These are phyloP conservation scores for Polietes domitor DNA, from an alignment of 2,888 invertebrate genomes.

Conservation along the genomic window DNA sequence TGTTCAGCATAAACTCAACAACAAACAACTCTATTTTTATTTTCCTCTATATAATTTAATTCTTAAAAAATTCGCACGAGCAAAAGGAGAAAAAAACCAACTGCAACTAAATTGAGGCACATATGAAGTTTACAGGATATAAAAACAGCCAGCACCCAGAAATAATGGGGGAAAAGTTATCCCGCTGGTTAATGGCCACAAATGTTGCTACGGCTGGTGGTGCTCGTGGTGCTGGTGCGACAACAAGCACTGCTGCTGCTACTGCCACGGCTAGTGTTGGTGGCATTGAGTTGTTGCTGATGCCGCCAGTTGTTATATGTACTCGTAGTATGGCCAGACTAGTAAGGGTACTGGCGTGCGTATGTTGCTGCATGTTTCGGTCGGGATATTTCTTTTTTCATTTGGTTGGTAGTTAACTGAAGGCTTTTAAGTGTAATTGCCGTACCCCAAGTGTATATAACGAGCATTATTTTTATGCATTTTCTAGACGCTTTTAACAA, in stretches of 20 bases:
- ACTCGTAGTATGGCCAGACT: conserved; percentile 58
- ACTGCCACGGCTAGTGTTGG: background rate
- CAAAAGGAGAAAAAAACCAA: conserved; percentile 9
- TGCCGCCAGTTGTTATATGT: conserved; percentile 56
- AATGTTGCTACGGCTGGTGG: conserved; percentile 6
- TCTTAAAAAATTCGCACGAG: conserved; percentile 50
- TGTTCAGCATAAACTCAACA: conserved; percentile 6
- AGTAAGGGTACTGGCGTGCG: no score
- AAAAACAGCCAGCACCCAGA: conserved; percentile 18
- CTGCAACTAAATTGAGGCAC: conserved; percentile 55
- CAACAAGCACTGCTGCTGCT: background rate
- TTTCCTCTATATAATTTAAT: conserved; percentile 57
- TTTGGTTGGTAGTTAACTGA: conserved; percentile 63
- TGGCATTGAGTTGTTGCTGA: conserved; percentile 18
- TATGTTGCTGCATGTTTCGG: no score
- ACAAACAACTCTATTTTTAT: conserved; percentile 31
- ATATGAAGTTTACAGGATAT: conserved; percentile 44
- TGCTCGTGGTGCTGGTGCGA: background rate
- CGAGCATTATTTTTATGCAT: conserved; percentile 67
- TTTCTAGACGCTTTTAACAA: conserved; percentile 74
- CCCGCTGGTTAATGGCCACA: conserved; percentile 62
- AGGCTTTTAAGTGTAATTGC: conserved; percentile 77
- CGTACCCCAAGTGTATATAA: conserved; percentile 69
- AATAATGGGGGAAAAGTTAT: conserved; percentile 1
- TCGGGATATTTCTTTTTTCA: no score